A percentile compares a stretch with the other conserved stretches of the same genome.
These are phyloP conservation scores for Amphiprion percula DNA, from an alignment of 2,113 vertebrate genomes.

Conservation along the genomic window DNA sequence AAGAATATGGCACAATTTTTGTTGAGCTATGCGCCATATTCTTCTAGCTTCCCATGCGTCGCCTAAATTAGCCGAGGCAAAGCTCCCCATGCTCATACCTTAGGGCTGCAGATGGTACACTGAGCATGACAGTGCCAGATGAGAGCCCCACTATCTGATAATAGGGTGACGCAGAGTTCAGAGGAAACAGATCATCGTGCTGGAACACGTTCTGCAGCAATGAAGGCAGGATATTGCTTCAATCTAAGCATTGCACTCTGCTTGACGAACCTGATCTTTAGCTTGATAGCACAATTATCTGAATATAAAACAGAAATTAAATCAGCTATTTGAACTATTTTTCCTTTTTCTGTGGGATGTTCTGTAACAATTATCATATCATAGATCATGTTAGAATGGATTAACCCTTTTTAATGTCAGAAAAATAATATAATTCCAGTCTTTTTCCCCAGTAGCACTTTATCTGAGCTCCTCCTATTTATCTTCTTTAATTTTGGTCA, in stretches of 20 bases:
- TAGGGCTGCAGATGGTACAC: slow-evolving; percentile 28
- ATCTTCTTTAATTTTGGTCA: not conserved
- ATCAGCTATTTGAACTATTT: not conserved
- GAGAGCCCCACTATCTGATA: slow-evolving; percentile 39
- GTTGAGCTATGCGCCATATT: not conserved
- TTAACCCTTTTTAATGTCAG: not conserved
- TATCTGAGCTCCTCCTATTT: not conserved
- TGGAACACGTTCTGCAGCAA: not conserved
- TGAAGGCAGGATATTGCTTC: not conserved
- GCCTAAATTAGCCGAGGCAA: slow-evolving; percentile 15
- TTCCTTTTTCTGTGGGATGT: not conserved
- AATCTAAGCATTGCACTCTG: not conserved
- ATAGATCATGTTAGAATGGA: not conserved
- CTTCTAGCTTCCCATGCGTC: slow-evolving; percentile 2
- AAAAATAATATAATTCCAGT: not conserved
- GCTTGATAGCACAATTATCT: not conserved
- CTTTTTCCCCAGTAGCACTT: not conserved
- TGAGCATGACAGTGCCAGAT: slow-evolving; percentile 28
- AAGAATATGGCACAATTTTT: not conserved
- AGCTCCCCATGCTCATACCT: slow-evolving; percentile 20
- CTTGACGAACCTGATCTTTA: not conserved
- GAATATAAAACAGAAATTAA: not conserved
- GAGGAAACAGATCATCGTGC: not conserved
- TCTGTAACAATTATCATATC: not conserved
- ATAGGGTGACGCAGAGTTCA: slow-evolving; percentile 64